Evolutionary conservation across 2,888 invertebrate species (phyloP).

Genomic region (Pseudolycoriella hygida): DNA sequence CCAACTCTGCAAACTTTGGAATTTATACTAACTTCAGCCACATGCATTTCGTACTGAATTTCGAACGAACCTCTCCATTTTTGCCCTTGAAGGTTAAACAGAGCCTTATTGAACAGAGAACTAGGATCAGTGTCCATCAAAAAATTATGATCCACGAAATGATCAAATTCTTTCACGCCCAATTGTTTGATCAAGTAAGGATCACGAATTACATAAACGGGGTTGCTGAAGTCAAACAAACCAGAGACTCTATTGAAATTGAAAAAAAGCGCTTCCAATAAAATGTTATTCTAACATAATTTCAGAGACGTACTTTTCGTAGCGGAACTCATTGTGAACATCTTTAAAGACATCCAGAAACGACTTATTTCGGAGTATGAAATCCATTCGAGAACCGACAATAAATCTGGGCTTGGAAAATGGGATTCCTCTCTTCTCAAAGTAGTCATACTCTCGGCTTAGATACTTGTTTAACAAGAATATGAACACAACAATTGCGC

Average conservation of each 20-base stretch:
- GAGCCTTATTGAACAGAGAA: slow-evolving; percentile 32
- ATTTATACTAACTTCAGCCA: too few species aligned
- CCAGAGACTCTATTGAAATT: not conserved
- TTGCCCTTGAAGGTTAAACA: slow-evolving; percentile 29
- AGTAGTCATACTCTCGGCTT: slow-evolving; percentile 2
- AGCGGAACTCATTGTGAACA: not conserved
- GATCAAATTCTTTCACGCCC: not conserved
- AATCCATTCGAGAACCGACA: not conserved
- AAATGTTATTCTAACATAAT: too few species aligned
- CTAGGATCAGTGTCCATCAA: not conserved
- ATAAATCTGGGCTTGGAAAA: not conserved
- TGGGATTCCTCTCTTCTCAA: not conserved
- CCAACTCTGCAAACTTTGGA: too few species aligned
- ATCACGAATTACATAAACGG: not conserved
- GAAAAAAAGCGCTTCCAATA: too few species aligned
- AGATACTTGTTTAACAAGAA: too few species aligned
- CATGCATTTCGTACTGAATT: too few species aligned
- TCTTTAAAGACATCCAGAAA: not conserved
- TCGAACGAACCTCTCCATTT: slow-evolving; percentile 17
- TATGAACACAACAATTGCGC: too few species aligned
- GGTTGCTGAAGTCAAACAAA: not conserved
- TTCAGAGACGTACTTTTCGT: slow-evolving; percentile 6
- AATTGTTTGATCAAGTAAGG: not conserved
- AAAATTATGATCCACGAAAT: not conserved
- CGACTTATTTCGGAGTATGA: not conserved